Evolutionary conservation across 2,113 vertebrate genomes (phyloP).

Genomic region (Rhinolophus sinicus): DNA sequence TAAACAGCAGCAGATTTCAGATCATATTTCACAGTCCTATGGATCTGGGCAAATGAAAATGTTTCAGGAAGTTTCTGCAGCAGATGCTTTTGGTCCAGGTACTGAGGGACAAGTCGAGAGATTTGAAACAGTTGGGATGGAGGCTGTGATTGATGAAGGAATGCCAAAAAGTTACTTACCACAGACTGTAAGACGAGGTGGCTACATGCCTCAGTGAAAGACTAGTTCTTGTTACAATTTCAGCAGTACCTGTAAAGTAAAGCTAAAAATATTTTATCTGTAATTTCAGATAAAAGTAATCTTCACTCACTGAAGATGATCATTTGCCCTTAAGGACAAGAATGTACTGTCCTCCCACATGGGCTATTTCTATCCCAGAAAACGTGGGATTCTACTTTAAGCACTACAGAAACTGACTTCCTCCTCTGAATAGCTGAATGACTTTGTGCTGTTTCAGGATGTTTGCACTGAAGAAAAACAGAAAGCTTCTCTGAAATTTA

Average conservation of each 20-base stretch:
- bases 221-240: conserved; percentile 69
- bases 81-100: conserved; percentile 66
- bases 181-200: conserved; percentile 89
- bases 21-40: conserved; percentile 76
- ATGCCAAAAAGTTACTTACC: conserved; percentile 91
- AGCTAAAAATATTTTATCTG: conserved; percentile 62
- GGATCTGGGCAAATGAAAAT: conserved; percentile 84
- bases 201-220: conserved; percentile 93
- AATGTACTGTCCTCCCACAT: background rate
- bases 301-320: conserved; percentile 57
- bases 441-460: conserved; percentile 56
- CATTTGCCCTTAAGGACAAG: conserved; percentile 49
- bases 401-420: conserved; percentile 77
- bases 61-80: conserved; percentile 73
- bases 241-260: conserved; percentile 75
- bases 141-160: conserved; percentile 75
- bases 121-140: conserved; percentile 68
- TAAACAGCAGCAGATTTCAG: conserved; percentile 83
- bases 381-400: conserved; percentile 53
- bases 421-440: conserved; percentile 58
- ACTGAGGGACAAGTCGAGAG: conserved; percentile 74
- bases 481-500: conserved; percentile 30
- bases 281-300: conserved; percentile 43
- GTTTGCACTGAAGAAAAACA: conserved; percentile 71
- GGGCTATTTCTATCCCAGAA: conserved; percentile 51